phyloP scores from a whole-genome alignment of 2,113 vertebrate species.

The Pongo pygmaeus region DNA sequence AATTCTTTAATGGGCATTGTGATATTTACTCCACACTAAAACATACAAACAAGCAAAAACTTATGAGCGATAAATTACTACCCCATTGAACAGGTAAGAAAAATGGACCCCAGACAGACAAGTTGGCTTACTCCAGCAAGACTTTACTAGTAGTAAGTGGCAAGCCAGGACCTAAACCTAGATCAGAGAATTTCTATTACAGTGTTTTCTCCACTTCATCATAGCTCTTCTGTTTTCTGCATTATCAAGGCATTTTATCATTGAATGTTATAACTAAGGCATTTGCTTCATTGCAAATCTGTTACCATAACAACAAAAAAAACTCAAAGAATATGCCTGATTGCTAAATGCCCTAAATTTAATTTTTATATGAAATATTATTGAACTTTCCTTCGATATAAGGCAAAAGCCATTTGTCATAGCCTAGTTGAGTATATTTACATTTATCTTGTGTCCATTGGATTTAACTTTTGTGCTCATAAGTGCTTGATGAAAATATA shows the following conservation, averaged over 20 bases:
- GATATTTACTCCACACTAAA: not conserved
- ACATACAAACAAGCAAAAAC: not conserved
- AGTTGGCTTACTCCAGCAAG: not conserved
- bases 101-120: not conserved
- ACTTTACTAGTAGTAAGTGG: not conserved
- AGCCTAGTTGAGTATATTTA: not conserved
- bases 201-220: not conserved
- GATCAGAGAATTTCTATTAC: not conserved
- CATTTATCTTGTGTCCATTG: constrained; percentile 3
- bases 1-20: not conserved
- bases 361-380: constrained; percentile 2
- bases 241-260: not conserved
- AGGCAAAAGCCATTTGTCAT: not conserved
- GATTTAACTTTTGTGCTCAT: not conserved
- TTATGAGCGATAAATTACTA: not conserved
- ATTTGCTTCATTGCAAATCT: not conserved
- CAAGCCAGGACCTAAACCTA: not conserved
- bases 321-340: not conserved
- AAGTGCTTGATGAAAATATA: constrained; percentile 8
- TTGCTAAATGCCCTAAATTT: not conserved
- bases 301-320: not conserved
- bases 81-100: not conserved
- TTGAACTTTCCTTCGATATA: not conserved
- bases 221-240: not conserved
- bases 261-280: not conserved